Evolutionary conservation across 2,113 vertebrate species (phyloP), one percentile per base, ranked within the genome.

Genomic region (Rostratula benghalensis): DNA sequence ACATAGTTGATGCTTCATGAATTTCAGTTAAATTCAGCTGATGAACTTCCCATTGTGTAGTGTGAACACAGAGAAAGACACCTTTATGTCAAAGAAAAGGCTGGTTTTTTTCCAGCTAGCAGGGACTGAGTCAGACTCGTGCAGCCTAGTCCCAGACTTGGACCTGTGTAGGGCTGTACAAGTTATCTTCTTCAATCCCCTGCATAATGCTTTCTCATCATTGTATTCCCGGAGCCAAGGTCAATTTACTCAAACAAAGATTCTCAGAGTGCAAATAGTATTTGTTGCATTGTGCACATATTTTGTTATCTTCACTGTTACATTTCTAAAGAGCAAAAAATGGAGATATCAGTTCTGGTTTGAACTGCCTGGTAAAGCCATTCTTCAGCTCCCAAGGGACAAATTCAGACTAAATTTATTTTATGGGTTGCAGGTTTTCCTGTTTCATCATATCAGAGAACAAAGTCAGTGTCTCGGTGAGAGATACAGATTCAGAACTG

Each of bases 141-240:
- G 1, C 7, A 59, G 27, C 24, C 37, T 57, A 51, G 11, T 46
- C 12, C 7, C 10, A 79, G 3, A 4, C 3, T 15, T 65, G 12
- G n/a, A 85, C 8, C 1, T 9, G 4, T 14, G 12, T 21, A 68
- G 86, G 83, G 59, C 57, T 3, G 5, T 16, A 31, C 7, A 7
- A 0, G 0, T 43, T 41, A n/a, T 45, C 8, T 68, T 63, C 17
- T 60, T 17, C 33, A 73, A 43, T 78, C 20, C 10, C 7, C 12
- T 60, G 11, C 9, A 6, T n/a, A 73, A 59, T 35, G 7, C 6
- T 85, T 85, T 94, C 67, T 43, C 16, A 35, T 14, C 21, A 28
- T 39, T 57, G 18, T 27, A 57, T 51, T 4, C 19, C 22, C 27
- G 37, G 39, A 83, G 23, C 14, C 30, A 6, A 39, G 8, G 45